phyloP scores from a whole-genome alignment of 2,888 invertebrate species.

The Andrena marginata region DNA sequence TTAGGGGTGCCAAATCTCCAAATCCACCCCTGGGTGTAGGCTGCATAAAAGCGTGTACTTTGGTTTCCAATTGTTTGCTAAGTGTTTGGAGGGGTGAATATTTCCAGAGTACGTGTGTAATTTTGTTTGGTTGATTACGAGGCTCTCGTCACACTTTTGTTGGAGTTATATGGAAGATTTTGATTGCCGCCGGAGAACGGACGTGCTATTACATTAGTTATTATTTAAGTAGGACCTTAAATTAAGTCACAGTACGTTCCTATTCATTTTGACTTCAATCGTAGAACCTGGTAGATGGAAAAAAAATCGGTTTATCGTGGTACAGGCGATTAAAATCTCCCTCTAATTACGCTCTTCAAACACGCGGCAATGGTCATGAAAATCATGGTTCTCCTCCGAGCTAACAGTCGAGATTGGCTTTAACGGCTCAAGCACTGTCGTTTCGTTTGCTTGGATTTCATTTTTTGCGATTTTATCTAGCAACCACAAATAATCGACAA shows the following conservation, averaged over 20 bases:
- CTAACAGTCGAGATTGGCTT: conserved; percentile 6
- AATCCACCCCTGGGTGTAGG: not conserved
- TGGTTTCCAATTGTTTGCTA: too few relatives aligned
- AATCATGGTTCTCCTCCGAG: not conserved
- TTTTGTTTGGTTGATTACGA: not conserved
- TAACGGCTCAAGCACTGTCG: not conserved
- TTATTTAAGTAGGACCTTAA: too few relatives aligned
- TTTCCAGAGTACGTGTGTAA: too few relatives aligned
- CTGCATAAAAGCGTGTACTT: not conserved
- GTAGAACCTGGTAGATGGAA: not conserved
- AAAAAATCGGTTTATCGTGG: conserved; percentile 17
- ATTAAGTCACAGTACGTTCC: not conserved
- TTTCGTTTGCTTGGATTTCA: not conserved
- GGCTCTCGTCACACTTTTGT: not conserved
- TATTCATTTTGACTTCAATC: conserved; percentile 9
- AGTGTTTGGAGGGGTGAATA: too few relatives aligned
- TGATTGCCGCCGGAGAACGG: too few relatives aligned
- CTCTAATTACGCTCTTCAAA: conserved; percentile 21
- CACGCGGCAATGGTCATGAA: conserved; percentile 3
- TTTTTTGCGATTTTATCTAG: not conserved
- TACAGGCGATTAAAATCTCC: conserved; percentile 42
- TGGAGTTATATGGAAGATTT: too few relatives aligned
- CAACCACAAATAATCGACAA: not conserved
- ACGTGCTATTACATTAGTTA: too few relatives aligned
- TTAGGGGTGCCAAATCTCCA: too few relatives aligned